Evolutionary conservation across 2,797 vertebrate species (phyloP).

Genomic region (Chrysocyon brachyurus): DNA sequence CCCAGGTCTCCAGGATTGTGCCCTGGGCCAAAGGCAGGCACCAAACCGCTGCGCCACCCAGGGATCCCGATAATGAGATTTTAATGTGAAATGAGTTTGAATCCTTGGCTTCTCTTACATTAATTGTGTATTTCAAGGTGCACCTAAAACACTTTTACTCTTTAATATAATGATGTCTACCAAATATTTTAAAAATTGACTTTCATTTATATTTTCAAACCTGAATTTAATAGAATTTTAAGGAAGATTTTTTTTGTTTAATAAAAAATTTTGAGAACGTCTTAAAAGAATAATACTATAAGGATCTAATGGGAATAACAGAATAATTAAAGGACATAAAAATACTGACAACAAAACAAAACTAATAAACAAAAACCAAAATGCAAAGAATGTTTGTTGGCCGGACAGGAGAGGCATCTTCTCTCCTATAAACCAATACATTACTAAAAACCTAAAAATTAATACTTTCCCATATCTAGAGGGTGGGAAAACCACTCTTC

Average conservation of each 20-base stretch:
- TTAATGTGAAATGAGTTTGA: not conserved
- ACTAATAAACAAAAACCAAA: not conserved
- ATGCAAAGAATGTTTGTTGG: not conserved
- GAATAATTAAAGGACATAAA: not conserved
- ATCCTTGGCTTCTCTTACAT: not conserved
- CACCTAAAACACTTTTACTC: not conserved
- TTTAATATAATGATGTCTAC: not conserved
- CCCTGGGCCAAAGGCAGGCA: too few species aligned
- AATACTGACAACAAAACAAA: not conserved
- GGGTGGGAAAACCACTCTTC: not conserved
- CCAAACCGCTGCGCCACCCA: too few species aligned
- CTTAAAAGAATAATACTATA: not conserved
- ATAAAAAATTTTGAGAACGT: not conserved
- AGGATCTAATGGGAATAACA: not conserved
- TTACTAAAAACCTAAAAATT: too few species aligned
- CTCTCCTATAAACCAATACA: not conserved
- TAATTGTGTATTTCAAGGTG: not conserved
- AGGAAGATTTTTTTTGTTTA: not conserved
- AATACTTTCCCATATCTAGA: not conserved
- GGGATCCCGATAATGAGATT: not conserved
- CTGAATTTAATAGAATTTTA: not conserved
- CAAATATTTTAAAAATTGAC: not conserved
- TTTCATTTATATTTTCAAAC: not conserved
- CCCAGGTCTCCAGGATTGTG: too few species aligned
- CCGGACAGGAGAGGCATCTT: not conserved